Conservation (phyloP, 2,113 vertebrate genomes). For the Pseudonaja textilis region DNA sequence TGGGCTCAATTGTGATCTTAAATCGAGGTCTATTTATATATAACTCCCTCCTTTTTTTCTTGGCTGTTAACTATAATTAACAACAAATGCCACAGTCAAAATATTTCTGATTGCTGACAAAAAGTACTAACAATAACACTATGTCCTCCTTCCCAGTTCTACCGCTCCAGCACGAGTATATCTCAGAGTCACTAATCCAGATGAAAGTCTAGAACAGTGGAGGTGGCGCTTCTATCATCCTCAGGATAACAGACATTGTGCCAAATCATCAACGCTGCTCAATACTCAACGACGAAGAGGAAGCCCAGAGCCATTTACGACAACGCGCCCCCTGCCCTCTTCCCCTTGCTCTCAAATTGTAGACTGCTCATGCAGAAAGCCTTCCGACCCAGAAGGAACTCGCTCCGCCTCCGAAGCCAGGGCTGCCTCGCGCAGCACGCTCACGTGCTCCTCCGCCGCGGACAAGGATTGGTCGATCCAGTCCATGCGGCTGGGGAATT, state of each 20-base stretch:
- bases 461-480: constrained; percentile 93
- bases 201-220: not conserved
- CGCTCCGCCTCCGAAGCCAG: constrained; percentile 84
- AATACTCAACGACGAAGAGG: not conserved
- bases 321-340: too few relatives aligned
- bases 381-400: constrained; percentile 58
- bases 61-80: not conserved
- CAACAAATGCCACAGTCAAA: not conserved
- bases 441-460: constrained; percentile 89
- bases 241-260: not conserved
- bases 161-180: not conserved
- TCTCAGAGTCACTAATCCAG: not conserved
- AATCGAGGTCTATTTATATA: not conserved
- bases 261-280: not conserved
- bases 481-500: constrained; percentile 85
- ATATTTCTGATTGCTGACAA: not conserved
- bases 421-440: constrained; percentile 86
- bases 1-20: not conserved
- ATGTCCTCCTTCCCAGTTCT: not conserved
- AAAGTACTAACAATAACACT: not conserved
- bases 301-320: too few relatives aligned
- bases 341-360: constrained; percentile 70
- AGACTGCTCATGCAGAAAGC: constrained; percentile 81
- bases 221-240: not conserved
- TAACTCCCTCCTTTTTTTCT: not conserved